Conservation (phyloP, 2,113 vertebrate genomes). For the Rhizomys pruinosus region DNA sequence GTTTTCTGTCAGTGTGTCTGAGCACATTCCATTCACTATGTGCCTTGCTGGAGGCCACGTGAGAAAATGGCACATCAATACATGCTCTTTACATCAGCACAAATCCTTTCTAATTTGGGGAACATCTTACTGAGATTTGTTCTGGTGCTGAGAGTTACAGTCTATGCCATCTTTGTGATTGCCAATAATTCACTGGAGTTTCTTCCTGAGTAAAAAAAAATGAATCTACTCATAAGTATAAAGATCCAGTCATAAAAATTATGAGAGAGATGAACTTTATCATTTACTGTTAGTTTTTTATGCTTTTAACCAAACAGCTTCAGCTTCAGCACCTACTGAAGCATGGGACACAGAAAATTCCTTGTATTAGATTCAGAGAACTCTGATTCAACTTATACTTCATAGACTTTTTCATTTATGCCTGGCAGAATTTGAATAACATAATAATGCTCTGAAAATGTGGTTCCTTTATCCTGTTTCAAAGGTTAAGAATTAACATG, state of each 20-base stretch:
- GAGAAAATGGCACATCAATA: not conserved
- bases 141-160: not conserved
- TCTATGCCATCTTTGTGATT: constrained; percentile 35
- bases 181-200: constrained; percentile 41
- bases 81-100: constrained; percentile 25
- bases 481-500: constrained; percentile 59
- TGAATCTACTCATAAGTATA: not conserved
- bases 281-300: not conserved
- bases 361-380: not conserved
- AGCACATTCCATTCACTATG: not conserved
- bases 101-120: constrained; percentile 56
- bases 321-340: not conserved
- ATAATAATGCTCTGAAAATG: constrained; percentile 29
- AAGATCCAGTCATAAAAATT: constrained; percentile 16
- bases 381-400: not conserved
- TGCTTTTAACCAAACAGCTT: not conserved
- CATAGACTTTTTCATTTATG: not conserved
- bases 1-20: not conserved
- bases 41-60: constrained; percentile 34
- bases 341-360: not conserved
- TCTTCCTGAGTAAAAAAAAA: constrained; percentile 7
- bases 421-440: constrained; percentile 16
- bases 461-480: not conserved
- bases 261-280: not conserved
- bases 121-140: constrained; percentile 49